Evolutionary conservation across 2,888 invertebrate species (phyloP).

Genomic region (Apamea crenata): DNA sequence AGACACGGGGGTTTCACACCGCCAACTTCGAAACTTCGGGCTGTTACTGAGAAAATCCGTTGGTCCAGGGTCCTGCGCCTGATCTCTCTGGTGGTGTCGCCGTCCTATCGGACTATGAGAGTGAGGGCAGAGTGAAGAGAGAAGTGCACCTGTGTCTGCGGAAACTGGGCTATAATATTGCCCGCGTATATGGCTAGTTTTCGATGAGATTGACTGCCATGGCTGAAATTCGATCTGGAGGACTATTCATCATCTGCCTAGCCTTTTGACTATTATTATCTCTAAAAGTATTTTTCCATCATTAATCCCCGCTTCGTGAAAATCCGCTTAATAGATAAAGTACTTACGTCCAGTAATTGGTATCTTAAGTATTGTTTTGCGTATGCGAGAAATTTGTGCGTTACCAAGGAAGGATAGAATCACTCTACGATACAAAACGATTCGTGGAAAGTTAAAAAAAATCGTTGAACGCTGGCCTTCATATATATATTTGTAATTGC

Average conservation of each 20-base stretch:
- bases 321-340: constrained; percentile 52
- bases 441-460: constrained; percentile 45
- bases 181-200: background rate
- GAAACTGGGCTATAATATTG: background rate
- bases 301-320: constrained; percentile 22
- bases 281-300: constrained; percentile 14
- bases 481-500: constrained; percentile 45
- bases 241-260: too few relatives aligned
- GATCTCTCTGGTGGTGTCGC: background rate
- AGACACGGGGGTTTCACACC: background rate
- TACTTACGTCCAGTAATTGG: constrained; percentile 18
- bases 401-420: constrained; percentile 20
- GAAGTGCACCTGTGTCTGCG: background rate
- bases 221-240: background rate
- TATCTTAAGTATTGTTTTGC: constrained; percentile 13
- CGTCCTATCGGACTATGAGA: background rate
- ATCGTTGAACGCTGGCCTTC: constrained; percentile 47
- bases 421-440: background rate
- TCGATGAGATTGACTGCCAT: background rate
- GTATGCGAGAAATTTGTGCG: background rate
- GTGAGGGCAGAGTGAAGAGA: background rate
- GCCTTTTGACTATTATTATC: constrained; percentile 23
- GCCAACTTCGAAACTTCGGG: background rate
- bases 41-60: background rate
- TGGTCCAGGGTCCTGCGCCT: background rate